Percentiles rank a stretch among this genome's conserved stretches.
These are phyloP conservation scores for Empidonax traillii DNA, from an alignment of 2,113 vertebrate species.

Conservation along the genomic window DNA sequence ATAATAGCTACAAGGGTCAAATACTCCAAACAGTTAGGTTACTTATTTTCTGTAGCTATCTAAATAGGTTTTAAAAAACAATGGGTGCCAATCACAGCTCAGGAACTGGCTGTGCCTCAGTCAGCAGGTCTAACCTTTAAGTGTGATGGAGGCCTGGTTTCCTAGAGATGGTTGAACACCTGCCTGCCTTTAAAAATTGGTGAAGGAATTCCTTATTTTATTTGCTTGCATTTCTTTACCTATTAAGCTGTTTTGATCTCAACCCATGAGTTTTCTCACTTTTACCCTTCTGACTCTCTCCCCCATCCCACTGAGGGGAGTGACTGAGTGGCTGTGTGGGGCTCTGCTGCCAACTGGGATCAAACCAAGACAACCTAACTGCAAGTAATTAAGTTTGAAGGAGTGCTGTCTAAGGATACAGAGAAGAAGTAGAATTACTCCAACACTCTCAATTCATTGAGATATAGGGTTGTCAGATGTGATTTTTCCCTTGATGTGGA, in stretches of 20 bases:
- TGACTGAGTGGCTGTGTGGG: neutral
- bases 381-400: neutral
- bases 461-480: neutral
- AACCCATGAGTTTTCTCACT: neutral
- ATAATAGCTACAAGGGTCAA: neutral
- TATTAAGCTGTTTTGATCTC: neutral
- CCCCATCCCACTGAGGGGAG: neutral
- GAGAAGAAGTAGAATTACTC: neutral
- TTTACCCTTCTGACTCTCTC: neutral
- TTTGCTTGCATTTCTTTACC: neutral
- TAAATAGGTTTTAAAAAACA: neutral
- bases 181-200: neutral
- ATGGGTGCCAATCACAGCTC: fast-evolving
- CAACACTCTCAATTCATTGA: neutral
- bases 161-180: neutral
- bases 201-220: neutral
- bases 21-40: neutral
- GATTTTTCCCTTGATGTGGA: neutral
- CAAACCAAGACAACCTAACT: neutral
- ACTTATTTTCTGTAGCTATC: neutral
- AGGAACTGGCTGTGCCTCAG: fast-evolving
- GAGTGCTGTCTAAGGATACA: neutral
- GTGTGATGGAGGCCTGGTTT: neutral
- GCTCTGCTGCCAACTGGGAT: neutral
- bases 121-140: fast-evolving